phyloP scores from a whole-genome alignment of 2,797 vertebrate species.

The Pseudopleuronectes americanus region DNA sequence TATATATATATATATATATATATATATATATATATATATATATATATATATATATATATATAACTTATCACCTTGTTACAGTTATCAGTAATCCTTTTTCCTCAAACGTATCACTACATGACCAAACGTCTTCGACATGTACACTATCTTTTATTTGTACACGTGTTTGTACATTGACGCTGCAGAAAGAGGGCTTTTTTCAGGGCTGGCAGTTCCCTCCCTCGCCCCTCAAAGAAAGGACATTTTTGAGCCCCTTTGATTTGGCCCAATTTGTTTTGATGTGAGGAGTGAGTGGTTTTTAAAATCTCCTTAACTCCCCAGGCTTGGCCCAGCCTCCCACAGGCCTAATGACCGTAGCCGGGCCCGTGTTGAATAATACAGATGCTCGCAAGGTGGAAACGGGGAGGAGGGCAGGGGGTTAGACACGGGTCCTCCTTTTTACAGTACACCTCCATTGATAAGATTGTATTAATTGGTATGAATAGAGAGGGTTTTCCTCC shows the following conservation, averaged over 20 bases:
- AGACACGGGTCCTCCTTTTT: slow-evolving; percentile 57
- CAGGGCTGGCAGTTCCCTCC: slow-evolving; percentile 57
- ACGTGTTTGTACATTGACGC: neutral
- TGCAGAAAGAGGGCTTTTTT: slow-evolving; percentile 30
- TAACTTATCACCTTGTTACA: slow-evolving; percentile 12
- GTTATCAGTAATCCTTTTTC: slow-evolving; percentile 7
- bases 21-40: neutral
- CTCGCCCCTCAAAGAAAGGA: slow-evolving; percentile 56
- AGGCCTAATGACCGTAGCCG: slow-evolving; percentile 80
- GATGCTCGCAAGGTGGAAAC: slow-evolving; percentile 53
- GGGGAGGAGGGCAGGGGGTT: slow-evolving; percentile 66
- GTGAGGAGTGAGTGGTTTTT: slow-evolving; percentile 83
- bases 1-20: slow-evolving; percentile 2
- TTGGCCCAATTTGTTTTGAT: slow-evolving; percentile 82
- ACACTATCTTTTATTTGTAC: slow-evolving; percentile 14
- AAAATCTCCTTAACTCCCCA: slow-evolving; percentile 82
- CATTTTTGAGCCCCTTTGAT: slow-evolving; percentile 79
- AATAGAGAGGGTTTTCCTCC: slow-evolving; percentile 71
- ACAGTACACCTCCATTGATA: slow-evolving; percentile 80
- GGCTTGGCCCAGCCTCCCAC: slow-evolving; percentile 73
- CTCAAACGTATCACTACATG: neutral
- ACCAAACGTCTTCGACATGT: neutral
- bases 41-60: slow-evolving; percentile 9
- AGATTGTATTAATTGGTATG: slow-evolving; percentile 86
- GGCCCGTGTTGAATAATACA: slow-evolving; percentile 74